Evolutionary conservation across 2,888 invertebrate genomes (phyloP).

Genomic region (Ormyrus thymus): DNA sequence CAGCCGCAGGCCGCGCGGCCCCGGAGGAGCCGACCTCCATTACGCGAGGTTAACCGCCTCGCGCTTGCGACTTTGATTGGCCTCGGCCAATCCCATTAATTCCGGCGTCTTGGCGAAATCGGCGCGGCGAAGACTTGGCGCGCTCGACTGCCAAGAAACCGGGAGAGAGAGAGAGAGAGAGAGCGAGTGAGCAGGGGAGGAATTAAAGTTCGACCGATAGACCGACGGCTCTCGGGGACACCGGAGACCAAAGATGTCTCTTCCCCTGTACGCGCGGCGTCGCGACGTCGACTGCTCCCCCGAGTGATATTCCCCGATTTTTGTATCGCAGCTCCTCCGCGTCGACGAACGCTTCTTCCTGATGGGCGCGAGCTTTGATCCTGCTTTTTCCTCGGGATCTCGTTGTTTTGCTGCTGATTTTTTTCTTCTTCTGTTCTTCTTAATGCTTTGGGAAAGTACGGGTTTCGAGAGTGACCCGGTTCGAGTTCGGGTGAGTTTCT

Average conservation of each 20-base stretch:
- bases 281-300: conserved; percentile 54
- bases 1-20: conserved; percentile 49
- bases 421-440: neutral
- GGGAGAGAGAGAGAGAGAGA: conserved; percentile 38
- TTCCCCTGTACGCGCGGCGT: conserved; percentile 7
- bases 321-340: conserved; percentile 43
- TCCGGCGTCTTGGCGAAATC: conserved; percentile 56
- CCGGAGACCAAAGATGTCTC: conserved; percentile 30
- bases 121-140: conserved; percentile 1
- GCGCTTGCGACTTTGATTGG: conserved; percentile 74
- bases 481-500: no score
- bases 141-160: neutral
- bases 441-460: neutral
- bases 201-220: conserved; percentile 55
- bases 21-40: conserved; percentile 73
- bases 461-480: no score
- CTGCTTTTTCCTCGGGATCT: no score
- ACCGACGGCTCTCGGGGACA: conserved; percentile 30
- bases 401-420: neutral
- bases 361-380: no score
- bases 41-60: conserved; percentile 73
- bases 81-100: conserved; percentile 71
- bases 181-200: conserved; percentile 41
- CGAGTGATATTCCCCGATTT: conserved; percentile 59
- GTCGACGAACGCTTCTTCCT: no score